Base-by-base conservation (phyloP, 2,888 invertebrate genomes). In the Monoplex corrugatus region DNA sequence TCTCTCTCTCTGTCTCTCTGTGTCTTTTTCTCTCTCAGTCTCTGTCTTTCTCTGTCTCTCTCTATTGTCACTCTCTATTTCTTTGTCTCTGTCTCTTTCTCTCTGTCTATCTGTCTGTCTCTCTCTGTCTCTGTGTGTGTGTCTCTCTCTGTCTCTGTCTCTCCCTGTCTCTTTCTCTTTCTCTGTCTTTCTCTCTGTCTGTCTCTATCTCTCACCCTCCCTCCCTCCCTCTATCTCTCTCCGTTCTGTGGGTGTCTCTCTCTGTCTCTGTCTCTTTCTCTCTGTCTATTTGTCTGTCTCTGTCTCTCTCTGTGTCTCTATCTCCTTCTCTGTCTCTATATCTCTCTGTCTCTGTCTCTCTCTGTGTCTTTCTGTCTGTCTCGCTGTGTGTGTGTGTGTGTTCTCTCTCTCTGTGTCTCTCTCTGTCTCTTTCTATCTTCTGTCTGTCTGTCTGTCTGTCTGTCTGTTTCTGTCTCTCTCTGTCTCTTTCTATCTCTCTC, bases 281-380 rank as follows among this genome's bases (percentile, higher is more conserved):
- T n/a, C 8, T 50, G 19, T 50, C 50, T 19, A 50, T 50, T 19
- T 32, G 5, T 38, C 43, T 16, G n/a, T 80, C 43, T 80, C 43
- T 32, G 19, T 80, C 80, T 80, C 80, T 80, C 40, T 80, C 80
- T 5, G 0, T 43, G 40, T 80, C 80, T 40, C 78, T 78, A 38
- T 78, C 78, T 78, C 78, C 40, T 13, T 78, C 78, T 78, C 78
- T 78, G 40, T 78, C 78, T 78, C 78, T 82, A 1, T 82, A 43
- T 82, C 82, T 44, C 3, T 82, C 44, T 82, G 44, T 82, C 32
- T 82, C 44, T 44, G 44, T 82, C 82, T 82, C 44, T 82, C 82
- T 82, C n/a, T 44, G 0, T 44, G 13, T 44, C 0, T 82, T 32
- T 82, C 45, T 45, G 19, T 45, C 45, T 82, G 40, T 44, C 8